Evolutionary conservation across 1,140 invertebrate genomes (phyloP), one percentile per base, ranked within the genome.

Genomic region (Nebria ingens): DNA sequence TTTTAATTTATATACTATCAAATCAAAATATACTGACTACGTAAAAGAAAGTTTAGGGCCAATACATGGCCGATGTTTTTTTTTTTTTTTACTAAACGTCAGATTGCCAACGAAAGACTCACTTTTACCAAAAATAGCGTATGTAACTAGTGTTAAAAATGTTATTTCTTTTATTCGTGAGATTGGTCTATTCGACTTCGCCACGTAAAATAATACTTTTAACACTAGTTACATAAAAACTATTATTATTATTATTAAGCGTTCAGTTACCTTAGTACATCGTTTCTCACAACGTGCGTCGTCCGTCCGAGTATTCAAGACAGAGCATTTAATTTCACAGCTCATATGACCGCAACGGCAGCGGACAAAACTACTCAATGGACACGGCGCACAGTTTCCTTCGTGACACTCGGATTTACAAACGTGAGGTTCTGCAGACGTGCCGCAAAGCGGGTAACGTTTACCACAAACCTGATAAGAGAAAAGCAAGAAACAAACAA

Each of bases 281-380:
- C 87, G 86, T 61, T 86, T 89, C 62, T 92, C 83, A 71, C 94
- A 98, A 11, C 83, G 70, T 3, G 85, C 82, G 64, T 87, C 86
- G 61, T 86, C 82, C 19, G 79, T 76, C 62, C 83, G 80, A 0
- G 79, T 78, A 0, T 74, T 81, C 0, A 93, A 68, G 38, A 91
- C 80, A 1, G 72, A 72, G 67, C 94, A 98, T 0, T 81, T 76
- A 45, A 96, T 80, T 68, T 92, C 83, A 61, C 87, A 86, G 55
- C 85, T 83, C 74, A 87, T 87, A 64, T 85, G 80, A n/a, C 89
- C 90, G 71, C 96, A 98, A n/a, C 91, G 83, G 66, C 96, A 98
- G 53, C 80, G 82, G 0, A 95, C 79, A 1, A 80, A 68, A 0
- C 91, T 93, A 13, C 78, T 82, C 17, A 86, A 79, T 13, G 83